A percentile compares a stretch with the other conserved stretches of the same genome.
These are phyloP conservation scores for Julus scanicus DNA, from an alignment of 2,888 invertebrate species.

Conservation along the genomic window DNA sequence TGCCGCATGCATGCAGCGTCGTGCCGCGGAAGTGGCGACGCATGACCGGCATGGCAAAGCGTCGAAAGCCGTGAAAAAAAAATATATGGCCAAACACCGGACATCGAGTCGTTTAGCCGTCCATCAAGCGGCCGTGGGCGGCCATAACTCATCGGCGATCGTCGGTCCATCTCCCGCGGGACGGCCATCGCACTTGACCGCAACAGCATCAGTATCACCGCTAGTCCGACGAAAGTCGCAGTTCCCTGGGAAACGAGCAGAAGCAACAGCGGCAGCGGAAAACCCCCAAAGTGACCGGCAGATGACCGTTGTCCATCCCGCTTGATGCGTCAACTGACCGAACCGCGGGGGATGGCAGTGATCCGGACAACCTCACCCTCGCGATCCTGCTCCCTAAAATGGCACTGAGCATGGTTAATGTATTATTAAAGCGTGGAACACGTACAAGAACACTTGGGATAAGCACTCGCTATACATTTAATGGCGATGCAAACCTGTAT, in stretches of 20 bases:
- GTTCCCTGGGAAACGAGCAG: too few species aligned
- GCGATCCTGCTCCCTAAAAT: too few species aligned
- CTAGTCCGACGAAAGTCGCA: not conserved
- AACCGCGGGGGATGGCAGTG: not conserved
- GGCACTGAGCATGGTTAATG: too few species aligned
- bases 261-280: too few species aligned
- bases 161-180: not conserved
- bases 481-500: too few species aligned
- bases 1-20: not conserved
- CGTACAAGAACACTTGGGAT: too few species aligned
- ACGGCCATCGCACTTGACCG: not conserved
- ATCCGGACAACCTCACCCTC: too few species aligned
- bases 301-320: conserved; percentile 4
- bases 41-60: conserved; percentile 1
- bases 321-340: not conserved
- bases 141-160: conserved; percentile 37
- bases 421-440: too few species aligned
- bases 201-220: not conserved
- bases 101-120: conserved; percentile 5
- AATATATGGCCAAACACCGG: not conserved
- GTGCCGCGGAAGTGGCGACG: not conserved
- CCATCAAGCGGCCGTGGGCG: conserved; percentile 28
- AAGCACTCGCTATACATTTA: too few species aligned
- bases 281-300: not conserved
- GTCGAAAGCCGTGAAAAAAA: not conserved